These are phyloP conservation scores for Cephus runcator DNA, from an alignment of 2,888 invertebrate species.

Conservation along the genomic window DNA sequence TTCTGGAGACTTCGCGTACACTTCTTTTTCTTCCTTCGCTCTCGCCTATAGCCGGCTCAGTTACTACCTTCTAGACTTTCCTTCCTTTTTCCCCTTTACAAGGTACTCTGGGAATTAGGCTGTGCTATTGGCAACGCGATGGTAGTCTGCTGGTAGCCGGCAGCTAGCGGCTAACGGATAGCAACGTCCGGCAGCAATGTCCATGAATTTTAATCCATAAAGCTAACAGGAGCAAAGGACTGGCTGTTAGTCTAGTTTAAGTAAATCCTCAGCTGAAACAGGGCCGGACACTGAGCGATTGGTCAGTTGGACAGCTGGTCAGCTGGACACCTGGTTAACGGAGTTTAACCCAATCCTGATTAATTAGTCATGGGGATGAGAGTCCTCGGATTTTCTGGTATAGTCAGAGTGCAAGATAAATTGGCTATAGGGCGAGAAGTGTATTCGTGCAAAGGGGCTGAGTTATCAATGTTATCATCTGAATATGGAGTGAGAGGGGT, in stretches of 20 bases:
- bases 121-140: no score
- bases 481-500: constrained; percentile 2
- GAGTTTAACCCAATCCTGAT: constrained; percentile 27
- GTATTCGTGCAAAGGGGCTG: neutral
- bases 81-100: neutral
- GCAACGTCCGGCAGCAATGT: no score
- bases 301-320: constrained; percentile 41
- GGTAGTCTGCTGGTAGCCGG: no score
- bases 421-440: neutral
- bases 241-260: constrained; percentile 34
- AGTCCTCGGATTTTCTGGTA: neutral
- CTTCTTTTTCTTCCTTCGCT: neutral
- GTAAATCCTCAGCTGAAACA: constrained; percentile 55
- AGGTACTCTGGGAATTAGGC: no score
- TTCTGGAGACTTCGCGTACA: neutral
- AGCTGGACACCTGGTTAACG: constrained; percentile 50
- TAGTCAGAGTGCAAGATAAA: neutral
- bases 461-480: no score
- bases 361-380: constrained; percentile 19
- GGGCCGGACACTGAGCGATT: constrained; percentile 59
- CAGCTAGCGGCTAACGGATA: no score
- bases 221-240: constrained; percentile 42
- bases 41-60: constrained; percentile 8
- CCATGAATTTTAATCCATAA: constrained; percentile 38
- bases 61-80: constrained; percentile 6